Percentiles rank a stretch among this genome's conserved stretches.
Conservation (phyloP, 2,888 invertebrate species). For the Melanostoma scalare region DNA sequence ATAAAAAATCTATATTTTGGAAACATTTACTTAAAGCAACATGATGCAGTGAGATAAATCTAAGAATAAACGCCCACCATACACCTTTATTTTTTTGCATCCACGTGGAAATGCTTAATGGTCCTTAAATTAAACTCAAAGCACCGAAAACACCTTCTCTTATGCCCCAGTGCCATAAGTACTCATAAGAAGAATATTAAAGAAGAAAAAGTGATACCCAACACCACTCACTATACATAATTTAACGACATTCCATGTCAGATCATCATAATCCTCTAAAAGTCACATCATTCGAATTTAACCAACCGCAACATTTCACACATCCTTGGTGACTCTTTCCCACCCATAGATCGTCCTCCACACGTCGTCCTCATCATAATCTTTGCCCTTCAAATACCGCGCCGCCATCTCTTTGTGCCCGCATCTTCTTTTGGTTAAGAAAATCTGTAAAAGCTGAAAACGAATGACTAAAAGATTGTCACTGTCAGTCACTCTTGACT, state of each 20-base stretch:
- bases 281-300: conserved; percentile 71
- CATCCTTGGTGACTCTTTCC: conserved; percentile 36
- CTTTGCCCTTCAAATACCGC: not conserved
- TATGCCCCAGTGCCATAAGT: conserved; percentile 4
- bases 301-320: conserved; percentile 66
- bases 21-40: too few relatives aligned
- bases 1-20: too few relatives aligned
- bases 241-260: conserved; percentile 62
- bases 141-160: conserved; percentile 62
- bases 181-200: conserved; percentile 38
- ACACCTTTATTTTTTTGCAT: conserved; percentile 65
- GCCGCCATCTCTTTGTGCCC: not conserved
- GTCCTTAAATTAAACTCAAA: conserved; percentile 67
- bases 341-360: not conserved
- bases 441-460: conserved; percentile 61
- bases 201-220: conserved; percentile 77
- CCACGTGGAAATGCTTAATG: conserved; percentile 57
- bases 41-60: too few relatives aligned
- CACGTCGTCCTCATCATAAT: not conserved
- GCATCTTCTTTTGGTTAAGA: not conserved
- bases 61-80: not conserved
- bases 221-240: conserved; percentile 53
- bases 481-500: conserved; percentile 69
- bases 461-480: conserved; percentile 67
- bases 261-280: conserved; percentile 67